Evolutionary conservation across 2,888 invertebrate genomes (phyloP), one percentile per base, ranked within the genome.

Genomic region (Arctia plantaginis): DNA sequence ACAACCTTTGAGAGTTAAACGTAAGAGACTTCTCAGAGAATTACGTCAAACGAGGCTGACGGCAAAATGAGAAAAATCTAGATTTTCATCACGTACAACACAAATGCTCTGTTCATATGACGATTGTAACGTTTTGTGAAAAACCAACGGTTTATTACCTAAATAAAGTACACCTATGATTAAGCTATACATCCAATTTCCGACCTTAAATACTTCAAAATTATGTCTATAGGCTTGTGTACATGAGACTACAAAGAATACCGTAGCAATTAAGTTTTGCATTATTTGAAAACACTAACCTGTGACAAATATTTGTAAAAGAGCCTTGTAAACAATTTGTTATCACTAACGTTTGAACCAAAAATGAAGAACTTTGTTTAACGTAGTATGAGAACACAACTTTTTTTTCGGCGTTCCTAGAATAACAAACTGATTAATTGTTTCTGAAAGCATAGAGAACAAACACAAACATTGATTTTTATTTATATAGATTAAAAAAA

Each of bases 11-110:
- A 66, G 59, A 77, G 73, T 72, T 72, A 77, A 82, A 79, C 74
- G 73, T 77, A 77, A 68, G 79, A 77, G 68, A 66, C 66, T 69
- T 71, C 66, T 79, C 72, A 67, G 69, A 80, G 76, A 73, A 68
- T 47, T 73, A 79, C 79, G 78, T 67, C 80, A 83, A 82, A 85
- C 80, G 82, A 81, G 78, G 73, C 70, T 73, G 74, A 78, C 81
- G 82, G 84, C 84, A 85, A 87, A 88, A 88, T 89, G 85, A 86
- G 82, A 81, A 84, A 86, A 83, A 87, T 89, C 85, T 76, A 74
- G 77, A 89, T 88, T 86, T 85, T 66, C 78, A 85, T 84, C 89
- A 89, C 89, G 89, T 89, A 80, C 80, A 23, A 55, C 74, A 77
- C 76, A 81, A 81, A 83, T 81, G 78, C 77, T 77, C 79, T 75